Evolutionary conservation across 37 sponge, comb jelly and placozoan species (phyloP), one percentile per base, ranked within the genome.

Genomic region (Eunapius fragilis): DNA sequence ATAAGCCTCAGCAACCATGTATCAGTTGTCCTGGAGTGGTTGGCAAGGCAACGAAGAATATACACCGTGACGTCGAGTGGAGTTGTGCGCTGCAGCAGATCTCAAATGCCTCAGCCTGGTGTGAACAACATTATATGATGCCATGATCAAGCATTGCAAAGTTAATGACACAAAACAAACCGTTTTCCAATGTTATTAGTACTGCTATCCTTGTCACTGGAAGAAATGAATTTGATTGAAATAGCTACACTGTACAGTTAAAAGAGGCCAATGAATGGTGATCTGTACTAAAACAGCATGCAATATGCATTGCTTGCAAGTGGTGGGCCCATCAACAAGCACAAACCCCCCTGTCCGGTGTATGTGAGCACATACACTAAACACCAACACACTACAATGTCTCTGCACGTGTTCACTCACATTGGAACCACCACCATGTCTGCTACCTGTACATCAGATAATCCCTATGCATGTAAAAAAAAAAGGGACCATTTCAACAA

Each of bases 11-110:
- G 4, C 47, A 45, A 9, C 9, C 4, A 9, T 45, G 4, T 4
- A 9, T 45, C 47, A 11, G 47, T 4, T 58, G 58, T 58, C 58
- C 14, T 58, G 58, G 19, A 87, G 80, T 80, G 80, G 50, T 38
- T 87, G 81, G 36, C 74, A 87, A 0, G 87, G 87, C 6, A 87
- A 58, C 4, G 28, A 32, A 24, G 68, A 72, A 74, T 87, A 87
- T 22, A 87, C 81, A 24, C 71, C 71, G 11, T 37, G 73, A 37
- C 3, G 48, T 26, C 74, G 13, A 37, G 31, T 19, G 45, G 36
- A 26, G 22, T 10, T 11, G 11, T 11, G 14, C 5, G 75, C 50
- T 35, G 27, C 37, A 28, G 75, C 36, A 12, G 26, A 71, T 2
- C 31, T 71, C 17, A 28, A 17, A 48, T 76, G 33, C 22, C 72